These are phyloP conservation scores for Aricia artaxerxes DNA, from an alignment of 2,888 invertebrate species.

Conservation along the genomic window DNA sequence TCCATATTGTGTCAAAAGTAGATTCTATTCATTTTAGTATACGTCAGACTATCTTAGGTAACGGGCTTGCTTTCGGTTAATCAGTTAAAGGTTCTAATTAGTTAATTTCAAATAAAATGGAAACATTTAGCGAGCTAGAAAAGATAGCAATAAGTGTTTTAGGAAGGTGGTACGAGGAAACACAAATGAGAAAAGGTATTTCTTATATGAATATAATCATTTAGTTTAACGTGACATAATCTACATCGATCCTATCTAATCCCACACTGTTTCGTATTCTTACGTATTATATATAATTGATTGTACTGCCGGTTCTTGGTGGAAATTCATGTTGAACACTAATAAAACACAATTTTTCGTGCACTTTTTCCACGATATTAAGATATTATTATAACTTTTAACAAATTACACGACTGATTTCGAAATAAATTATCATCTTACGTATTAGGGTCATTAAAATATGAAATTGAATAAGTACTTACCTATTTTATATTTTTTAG, in stretches of 20 bases:
- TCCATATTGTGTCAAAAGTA: neutral
- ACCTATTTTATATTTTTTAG: neutral
- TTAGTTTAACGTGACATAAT: neutral
- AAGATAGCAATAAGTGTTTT: conserved; percentile 16
- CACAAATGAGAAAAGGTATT: conserved; percentile 21
- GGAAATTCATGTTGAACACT: too few species aligned
- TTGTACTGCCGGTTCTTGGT: too few species aligned
- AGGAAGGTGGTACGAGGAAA: neutral
- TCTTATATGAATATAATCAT: neutral
- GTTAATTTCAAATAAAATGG: neutral
- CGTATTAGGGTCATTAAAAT: too few species aligned
- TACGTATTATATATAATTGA: neutral
- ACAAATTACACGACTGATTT: too few species aligned
- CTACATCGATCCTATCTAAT: neutral
- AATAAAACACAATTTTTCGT: too few species aligned
- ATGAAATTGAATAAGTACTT: neutral
- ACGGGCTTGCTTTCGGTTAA: neutral
- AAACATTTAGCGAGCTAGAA: neutral
- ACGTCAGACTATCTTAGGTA: neutral
- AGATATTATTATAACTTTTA: too few species aligned
- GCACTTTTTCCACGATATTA: too few species aligned
- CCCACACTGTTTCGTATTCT: neutral
- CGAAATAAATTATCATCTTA: too few species aligned
- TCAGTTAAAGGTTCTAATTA: neutral
- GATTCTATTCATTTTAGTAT: neutral